Evolutionary conservation across 2,888 invertebrate species (phyloP).

Genomic region (Falcaria lacertinaria): DNA sequence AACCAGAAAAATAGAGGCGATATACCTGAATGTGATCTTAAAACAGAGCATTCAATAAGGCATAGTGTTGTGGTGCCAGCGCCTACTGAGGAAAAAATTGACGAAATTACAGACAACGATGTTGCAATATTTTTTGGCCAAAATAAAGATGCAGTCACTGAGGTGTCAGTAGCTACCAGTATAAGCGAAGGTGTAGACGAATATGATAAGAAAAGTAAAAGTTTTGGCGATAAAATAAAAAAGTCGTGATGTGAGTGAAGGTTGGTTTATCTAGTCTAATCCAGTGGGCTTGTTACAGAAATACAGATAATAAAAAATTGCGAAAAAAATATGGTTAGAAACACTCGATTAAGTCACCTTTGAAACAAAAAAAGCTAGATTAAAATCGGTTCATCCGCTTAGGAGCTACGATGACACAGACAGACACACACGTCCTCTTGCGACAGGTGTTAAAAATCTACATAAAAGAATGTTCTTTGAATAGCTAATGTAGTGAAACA

Average conservation of each 20-base stretch:
- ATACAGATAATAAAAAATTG: too few species aligned
- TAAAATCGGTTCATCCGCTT: too few species aligned
- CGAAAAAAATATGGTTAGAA: too few species aligned
- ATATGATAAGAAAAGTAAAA: not conserved
- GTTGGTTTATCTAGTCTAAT: not conserved
- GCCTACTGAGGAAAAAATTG: constrained; percentile 43
- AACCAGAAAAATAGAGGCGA: constrained; percentile 50
- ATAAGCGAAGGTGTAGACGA: constrained; percentile 44
- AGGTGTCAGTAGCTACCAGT: constrained; percentile 70
- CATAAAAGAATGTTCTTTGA: too few species aligned
- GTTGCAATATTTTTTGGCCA: constrained; percentile 79
- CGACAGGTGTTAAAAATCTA: too few species aligned
- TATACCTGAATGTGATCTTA: constrained; percentile 60
- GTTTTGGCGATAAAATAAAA: not conserved
- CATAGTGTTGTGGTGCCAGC: constrained; percentile 64
- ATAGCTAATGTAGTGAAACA: too few species aligned
- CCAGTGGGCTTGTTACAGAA: not conserved
- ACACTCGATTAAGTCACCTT: too few species aligned
- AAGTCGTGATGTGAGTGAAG: not conserved
- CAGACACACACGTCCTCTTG: too few species aligned
- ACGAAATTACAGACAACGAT: constrained; percentile 76
- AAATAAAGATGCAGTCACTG: constrained; percentile 49
- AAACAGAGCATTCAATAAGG: constrained; percentile 63
- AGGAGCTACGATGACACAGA: too few species aligned
- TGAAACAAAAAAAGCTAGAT: too few species aligned